phyloP scores from a whole-genome alignment of 2,113 vertebrate species.

The Macrotus californicus region DNA sequence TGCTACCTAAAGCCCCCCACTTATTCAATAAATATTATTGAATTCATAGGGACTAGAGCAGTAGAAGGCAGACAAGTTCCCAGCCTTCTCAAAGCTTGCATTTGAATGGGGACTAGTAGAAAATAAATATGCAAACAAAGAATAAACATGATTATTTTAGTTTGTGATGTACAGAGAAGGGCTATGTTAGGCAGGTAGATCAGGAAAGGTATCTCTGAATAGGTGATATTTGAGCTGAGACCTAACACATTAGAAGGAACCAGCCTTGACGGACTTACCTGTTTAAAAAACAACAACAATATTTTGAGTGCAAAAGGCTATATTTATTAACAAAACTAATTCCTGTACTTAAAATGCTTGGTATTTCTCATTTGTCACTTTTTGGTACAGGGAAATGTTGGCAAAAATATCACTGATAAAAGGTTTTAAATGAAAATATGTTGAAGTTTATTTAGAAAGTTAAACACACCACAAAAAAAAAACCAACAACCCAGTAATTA shows the following conservation, averaged over 20 bases:
- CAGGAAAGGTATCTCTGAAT: not conserved
- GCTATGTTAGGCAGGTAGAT: not conserved
- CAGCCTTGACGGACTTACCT: not conserved
- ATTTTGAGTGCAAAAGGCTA: not conserved
- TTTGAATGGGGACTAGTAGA: not conserved
- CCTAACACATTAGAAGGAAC: not conserved
- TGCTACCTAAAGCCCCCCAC: not conserved
- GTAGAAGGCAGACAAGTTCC: not conserved
- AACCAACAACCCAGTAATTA: not conserved
- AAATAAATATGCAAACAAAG: not conserved
- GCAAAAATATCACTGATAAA: not conserved
- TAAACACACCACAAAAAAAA: not conserved
- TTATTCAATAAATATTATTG: not conserved
- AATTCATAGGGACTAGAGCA: not conserved
- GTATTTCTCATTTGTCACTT: not conserved
- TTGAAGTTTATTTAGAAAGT: conserved; percentile 6
- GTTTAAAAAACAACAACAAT: not conserved
- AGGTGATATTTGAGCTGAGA: not conserved
- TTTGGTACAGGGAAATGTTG: not conserved
- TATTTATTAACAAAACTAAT: not conserved
- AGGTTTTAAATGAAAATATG: not conserved
- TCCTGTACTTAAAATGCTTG: not conserved
- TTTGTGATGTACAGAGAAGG: not conserved
- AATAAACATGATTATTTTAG: not conserved
- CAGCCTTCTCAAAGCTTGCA: not conserved